Evolutionary conservation across 2,113 vertebrate species (phyloP).

Genomic region (Geococcyx californianus): DNA sequence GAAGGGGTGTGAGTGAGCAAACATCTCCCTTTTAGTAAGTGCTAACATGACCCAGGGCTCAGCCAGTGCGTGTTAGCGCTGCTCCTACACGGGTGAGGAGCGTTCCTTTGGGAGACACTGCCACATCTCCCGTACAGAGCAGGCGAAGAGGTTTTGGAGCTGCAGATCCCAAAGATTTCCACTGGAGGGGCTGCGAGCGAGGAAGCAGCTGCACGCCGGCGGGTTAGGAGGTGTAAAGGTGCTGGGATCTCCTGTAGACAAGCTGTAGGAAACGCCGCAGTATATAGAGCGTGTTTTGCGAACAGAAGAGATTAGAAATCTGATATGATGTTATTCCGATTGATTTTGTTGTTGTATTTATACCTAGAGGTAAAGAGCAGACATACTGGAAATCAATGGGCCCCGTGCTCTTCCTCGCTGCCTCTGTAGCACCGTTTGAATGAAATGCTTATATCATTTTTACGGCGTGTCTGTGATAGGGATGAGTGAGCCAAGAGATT

Average conservation of each 20-base stretch:
- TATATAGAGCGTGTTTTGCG: slow-evolving; percentile 8
- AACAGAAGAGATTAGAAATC: slow-evolving; percentile 70
- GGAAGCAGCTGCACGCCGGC: accelerated
- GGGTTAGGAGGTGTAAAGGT: accelerated
- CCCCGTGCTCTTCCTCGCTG: slow-evolving; percentile 29
- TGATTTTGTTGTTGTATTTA: slow-evolving; percentile 77
- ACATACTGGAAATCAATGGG: slow-evolving; percentile 72
- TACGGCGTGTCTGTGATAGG: slow-evolving; percentile 68
- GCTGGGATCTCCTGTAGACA: background rate
- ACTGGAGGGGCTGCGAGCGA: accelerated
- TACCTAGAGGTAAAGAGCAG: slow-evolving; percentile 73
- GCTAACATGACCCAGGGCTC: background rate
- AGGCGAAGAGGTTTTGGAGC: background rate
- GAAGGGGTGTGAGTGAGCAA: accelerated
- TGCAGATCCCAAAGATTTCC: background rate
- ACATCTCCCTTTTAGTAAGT: background rate
- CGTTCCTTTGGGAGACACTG: background rate
- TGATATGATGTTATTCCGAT: slow-evolving; percentile 72
- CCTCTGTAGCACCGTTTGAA: slow-evolving; percentile 33
- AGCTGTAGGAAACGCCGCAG: slow-evolving; percentile 24
- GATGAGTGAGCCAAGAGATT: slow-evolving; percentile 71
- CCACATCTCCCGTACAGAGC: accelerated
- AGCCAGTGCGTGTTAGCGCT: accelerated
- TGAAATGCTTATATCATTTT: slow-evolving; percentile 80
- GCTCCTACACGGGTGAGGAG: accelerated